These are phyloP conservation scores for Melanotus villosus DNA, from an alignment of 2,888 invertebrate species.

Conservation along the genomic window DNA sequence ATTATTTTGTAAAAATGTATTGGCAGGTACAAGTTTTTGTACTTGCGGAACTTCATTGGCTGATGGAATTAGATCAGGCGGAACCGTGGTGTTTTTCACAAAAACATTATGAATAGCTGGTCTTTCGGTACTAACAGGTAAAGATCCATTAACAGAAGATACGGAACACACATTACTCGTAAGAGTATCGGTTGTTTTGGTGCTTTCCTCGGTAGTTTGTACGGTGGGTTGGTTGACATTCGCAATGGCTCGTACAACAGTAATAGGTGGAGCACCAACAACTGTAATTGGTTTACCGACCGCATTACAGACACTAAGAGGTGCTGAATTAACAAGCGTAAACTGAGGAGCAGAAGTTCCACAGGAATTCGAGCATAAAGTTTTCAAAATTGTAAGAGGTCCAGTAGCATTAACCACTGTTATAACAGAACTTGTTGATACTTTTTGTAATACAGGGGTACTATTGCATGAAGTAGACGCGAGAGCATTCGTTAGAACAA, in stretches of 20 bases:
- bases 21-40: constrained; percentile 65
- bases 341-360: constrained; percentile 63
- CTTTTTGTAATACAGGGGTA: constrained; percentile 58
- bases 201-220: constrained; percentile 31
- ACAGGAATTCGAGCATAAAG: constrained; percentile 63
- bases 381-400: constrained; percentile 66
- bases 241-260: constrained; percentile 62
- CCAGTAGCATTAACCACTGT: constrained; percentile 65
- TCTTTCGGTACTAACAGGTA: constrained; percentile 23
- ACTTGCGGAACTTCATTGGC: constrained; percentile 60
- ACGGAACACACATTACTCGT: constrained; percentile 4
- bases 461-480: constrained; percentile 47
- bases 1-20: constrained; percentile 63
- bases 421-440: constrained; percentile 63
- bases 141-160: constrained; percentile 33
- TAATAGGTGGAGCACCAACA: constrained; percentile 64
- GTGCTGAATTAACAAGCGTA: constrained; percentile 63
- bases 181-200: constrained; percentile 22
- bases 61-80: constrained; percentile 47
- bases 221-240: constrained; percentile 25
- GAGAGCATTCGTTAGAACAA: constrained; percentile 56
- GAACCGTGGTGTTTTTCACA: constrained; percentile 63
- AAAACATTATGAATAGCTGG: constrained; percentile 64
- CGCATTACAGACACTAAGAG: constrained; percentile 61
- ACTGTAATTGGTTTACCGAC: constrained; percentile 64